A percentile compares a stretch with the other conserved stretches of the same genome.
Conservation (phyloP, 2,113 vertebrate species). For the Pipa parva region DNA sequence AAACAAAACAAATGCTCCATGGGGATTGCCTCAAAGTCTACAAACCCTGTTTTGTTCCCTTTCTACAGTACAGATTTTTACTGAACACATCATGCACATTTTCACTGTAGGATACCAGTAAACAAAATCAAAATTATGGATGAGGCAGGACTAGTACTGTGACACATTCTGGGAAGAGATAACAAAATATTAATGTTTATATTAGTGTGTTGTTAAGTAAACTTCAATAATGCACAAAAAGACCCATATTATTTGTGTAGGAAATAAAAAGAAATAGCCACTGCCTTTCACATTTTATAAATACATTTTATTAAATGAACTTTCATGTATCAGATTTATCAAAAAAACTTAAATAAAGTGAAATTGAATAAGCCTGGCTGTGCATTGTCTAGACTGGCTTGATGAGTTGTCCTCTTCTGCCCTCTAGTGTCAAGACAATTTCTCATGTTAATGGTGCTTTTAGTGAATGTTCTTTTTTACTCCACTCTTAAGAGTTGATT, state of each 20-base stretch:
- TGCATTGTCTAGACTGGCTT: slow-evolving; percentile 18
- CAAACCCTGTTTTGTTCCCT: slow-evolving; percentile 43
- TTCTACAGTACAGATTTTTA: slow-evolving; percentile 61
- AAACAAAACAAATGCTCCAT: slow-evolving; percentile 17
- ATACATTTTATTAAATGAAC: slow-evolving; percentile 53
- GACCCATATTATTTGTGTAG: slow-evolving; percentile 59
- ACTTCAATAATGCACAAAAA: slow-evolving; percentile 67
- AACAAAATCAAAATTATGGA: slow-evolving; percentile 60
- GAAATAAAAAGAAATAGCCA: slow-evolving; percentile 55
- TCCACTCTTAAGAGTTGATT: background rate
- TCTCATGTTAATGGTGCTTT: slow-evolving; percentile 16
- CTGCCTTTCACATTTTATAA: slow-evolving; percentile 81
- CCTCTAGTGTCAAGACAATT: slow-evolving; percentile 17
- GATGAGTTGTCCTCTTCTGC: slow-evolving; percentile 24
- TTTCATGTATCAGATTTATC: slow-evolving; percentile 11
- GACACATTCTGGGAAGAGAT: slow-evolving; percentile 67
- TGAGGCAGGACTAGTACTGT: slow-evolving; percentile 73
- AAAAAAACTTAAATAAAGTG: slow-evolving; percentile 32
- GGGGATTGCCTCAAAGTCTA: slow-evolving; percentile 30
- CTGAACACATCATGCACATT: slow-evolving; percentile 62
- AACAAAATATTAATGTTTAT: slow-evolving; percentile 50
- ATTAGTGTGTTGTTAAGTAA: slow-evolving; percentile 61
- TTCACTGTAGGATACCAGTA: slow-evolving; percentile 7
- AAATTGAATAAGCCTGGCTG: slow-evolving; percentile 33
- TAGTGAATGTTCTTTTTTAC: slow-evolving; percentile 1